phyloP scores from a whole-genome alignment of 2,888 invertebrate species.

The Chymomyza caudatula region DNA sequence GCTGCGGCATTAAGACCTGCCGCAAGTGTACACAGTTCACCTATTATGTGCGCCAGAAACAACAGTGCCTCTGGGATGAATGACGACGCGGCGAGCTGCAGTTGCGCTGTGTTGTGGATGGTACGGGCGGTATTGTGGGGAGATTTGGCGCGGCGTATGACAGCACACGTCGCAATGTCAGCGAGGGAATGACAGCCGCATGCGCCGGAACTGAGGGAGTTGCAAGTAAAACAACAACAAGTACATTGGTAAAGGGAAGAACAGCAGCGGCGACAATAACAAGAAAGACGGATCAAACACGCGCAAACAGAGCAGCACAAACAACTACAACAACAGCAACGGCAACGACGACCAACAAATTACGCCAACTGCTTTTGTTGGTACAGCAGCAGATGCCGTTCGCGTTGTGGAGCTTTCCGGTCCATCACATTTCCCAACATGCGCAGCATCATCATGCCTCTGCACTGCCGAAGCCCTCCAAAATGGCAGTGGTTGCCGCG shows the following conservation, averaged over 20 bases:
- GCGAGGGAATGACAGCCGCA: neutral
- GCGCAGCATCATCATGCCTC: neutral
- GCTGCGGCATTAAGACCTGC: constrained; percentile 97
- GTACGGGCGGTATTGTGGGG: neutral
- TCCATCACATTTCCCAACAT: constrained; percentile 63
- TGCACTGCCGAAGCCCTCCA: constrained; percentile 27
- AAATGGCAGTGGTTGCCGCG: constrained; percentile 47
- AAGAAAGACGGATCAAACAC: neutral
- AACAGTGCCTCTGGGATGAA: constrained; percentile 89
- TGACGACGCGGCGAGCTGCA: constrained; percentile 80
- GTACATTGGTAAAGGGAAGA: constrained; percentile 20
- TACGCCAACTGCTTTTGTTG: constrained; percentile 68
- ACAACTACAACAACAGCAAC: constrained; percentile 20
- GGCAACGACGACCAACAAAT: constrained; percentile 68
- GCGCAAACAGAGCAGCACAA: constrained; percentile 17
- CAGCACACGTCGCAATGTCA: neutral
- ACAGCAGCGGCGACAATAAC: constrained; percentile 18
- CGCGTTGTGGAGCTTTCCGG: constrained; percentile 69
- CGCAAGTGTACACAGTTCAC: constrained; percentile 92
- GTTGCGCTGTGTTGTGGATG: constrained; percentile 37
- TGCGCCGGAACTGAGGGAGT: constrained; percentile 17
- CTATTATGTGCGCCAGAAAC: constrained; percentile 90
- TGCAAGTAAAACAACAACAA: constrained; percentile 37
- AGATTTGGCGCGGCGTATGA: neutral
- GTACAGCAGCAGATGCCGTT: constrained; percentile 69